A percentile compares a stretch with the other conserved stretches of the same genome.
These are phyloP conservation scores for Catharus fuscescens DNA, from an alignment of 2,113 vertebrate species.

Conservation along the genomic window DNA sequence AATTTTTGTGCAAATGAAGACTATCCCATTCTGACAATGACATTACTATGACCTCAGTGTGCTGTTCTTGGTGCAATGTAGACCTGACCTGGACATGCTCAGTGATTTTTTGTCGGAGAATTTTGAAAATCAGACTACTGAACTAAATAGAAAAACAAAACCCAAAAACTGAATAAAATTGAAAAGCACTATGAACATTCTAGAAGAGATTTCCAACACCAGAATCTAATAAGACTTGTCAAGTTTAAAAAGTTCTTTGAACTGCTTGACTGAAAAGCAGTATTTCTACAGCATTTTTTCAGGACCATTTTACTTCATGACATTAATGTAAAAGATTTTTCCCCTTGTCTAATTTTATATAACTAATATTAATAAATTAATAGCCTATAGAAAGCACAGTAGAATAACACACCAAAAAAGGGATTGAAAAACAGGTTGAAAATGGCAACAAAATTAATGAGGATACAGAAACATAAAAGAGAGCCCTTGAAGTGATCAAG, in stretches of 20 bases:
- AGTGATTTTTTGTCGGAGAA: background rate
- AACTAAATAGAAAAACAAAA: background rate
- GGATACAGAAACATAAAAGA: slow-evolving; percentile 48
- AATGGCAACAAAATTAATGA: slow-evolving; percentile 40
- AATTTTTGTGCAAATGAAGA: background rate
- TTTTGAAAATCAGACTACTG: background rate
- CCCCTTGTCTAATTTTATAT: background rate
- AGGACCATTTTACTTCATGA: background rate
- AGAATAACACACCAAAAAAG: background rate
- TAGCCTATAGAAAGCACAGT: background rate
- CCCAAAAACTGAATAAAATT: background rate
- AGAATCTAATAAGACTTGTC: background rate
- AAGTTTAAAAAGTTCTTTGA: background rate
- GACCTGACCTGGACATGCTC: background rate
- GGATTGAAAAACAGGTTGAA: background rate
- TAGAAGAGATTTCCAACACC: background rate
- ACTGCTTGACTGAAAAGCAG: background rate
- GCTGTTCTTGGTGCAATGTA: accelerated
- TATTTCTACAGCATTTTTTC: background rate
- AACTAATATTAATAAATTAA: slow-evolving; percentile 34
- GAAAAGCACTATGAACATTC: background rate
- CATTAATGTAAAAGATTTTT: background rate
- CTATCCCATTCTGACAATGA: background rate
- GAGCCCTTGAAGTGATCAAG: slow-evolving; percentile 47
- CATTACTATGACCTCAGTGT: background rate